These are phyloP conservation scores for Microplitis deprimator DNA, from an alignment of 2,888 invertebrate genomes.

Conservation along the genomic window DNA sequence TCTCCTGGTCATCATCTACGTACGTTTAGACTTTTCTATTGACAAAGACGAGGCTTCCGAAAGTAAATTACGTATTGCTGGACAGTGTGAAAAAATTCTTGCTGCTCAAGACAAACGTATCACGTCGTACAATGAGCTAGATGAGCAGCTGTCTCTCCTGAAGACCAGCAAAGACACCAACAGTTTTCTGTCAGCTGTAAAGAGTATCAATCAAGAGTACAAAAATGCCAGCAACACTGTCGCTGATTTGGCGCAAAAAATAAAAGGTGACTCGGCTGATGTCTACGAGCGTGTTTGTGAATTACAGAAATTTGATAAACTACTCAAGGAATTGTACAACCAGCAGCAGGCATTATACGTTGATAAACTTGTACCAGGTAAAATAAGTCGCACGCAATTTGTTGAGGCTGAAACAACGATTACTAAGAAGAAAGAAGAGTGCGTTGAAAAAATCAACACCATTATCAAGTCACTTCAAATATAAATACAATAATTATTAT, in stretches of 20 bases:
- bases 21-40: slow-evolving; percentile 96
- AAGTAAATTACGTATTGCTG: slow-evolving; percentile 70
- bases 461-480: slow-evolving; percentile 71
- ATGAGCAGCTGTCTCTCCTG: slow-evolving; percentile 76
- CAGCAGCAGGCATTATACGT: slow-evolving; percentile 73
- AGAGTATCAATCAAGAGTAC: slow-evolving; percentile 76
- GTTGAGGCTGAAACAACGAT: slow-evolving; percentile 75
- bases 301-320: slow-evolving; percentile 75
- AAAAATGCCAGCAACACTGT: slow-evolving; percentile 75
- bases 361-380: slow-evolving; percentile 77
- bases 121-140: slow-evolving; percentile 75
- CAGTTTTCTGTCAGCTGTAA: slow-evolving; percentile 72
- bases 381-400: slow-evolving; percentile 75
- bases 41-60: slow-evolving; percentile 78
- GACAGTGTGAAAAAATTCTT: slow-evolving; percentile 74
- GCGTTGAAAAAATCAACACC: slow-evolving; percentile 73
- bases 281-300: slow-evolving; percentile 76
- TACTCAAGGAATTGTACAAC: slow-evolving; percentile 70
- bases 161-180: slow-evolving; percentile 76
- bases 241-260: slow-evolving; percentile 73
- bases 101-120: slow-evolving; percentile 76
- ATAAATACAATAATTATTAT: slow-evolving; percentile 45
- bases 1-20: slow-evolving; percentile 91
- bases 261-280: slow-evolving; percentile 77
- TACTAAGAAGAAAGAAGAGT: slow-evolving; percentile 75